A percentile compares a stretch with the other conserved stretches of the same genome.
Conservation (phyloP, 2,113 vertebrate genomes). For the Lepisosteus oculatus region DNA sequence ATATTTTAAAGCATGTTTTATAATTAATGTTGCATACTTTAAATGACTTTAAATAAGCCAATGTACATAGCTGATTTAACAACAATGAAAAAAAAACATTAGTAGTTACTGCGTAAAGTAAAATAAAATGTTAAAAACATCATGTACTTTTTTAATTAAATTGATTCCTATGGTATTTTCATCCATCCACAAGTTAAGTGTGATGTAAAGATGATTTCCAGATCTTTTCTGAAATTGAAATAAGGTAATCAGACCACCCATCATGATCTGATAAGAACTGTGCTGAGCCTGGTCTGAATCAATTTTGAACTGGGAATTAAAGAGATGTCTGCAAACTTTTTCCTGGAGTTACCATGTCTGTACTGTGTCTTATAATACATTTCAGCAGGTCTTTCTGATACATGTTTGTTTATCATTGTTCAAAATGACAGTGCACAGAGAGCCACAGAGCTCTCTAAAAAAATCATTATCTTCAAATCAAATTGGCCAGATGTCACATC, state of each 20-base stretch:
- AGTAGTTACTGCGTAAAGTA: too few relatives aligned
- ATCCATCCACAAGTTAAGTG: conserved; percentile 28
- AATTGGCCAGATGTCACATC: conserved; percentile 44
- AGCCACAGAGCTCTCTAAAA: conserved; percentile 20
- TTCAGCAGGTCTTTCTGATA: conserved; percentile 54
- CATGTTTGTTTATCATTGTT: conserved; percentile 67
- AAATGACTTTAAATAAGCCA: too few relatives aligned
- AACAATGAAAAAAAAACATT: too few relatives aligned
- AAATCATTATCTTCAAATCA: conserved; percentile 52
- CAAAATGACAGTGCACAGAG: conserved; percentile 64
- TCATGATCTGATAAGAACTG: conserved; percentile 60
- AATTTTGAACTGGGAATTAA: conserved; percentile 59
- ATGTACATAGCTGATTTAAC: too few relatives aligned
- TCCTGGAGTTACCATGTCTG: conserved; percentile 38
- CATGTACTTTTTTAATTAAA: too few relatives aligned
- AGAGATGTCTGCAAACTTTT: conserved; percentile 41
- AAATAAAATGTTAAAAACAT: too few relatives aligned
- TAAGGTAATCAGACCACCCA: conserved; percentile 55
- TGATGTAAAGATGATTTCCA: conserved; percentile 44
- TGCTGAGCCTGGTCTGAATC: conserved; percentile 61
- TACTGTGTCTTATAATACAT: conserved; percentile 59
- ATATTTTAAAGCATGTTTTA: too few relatives aligned
- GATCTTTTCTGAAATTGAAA: conserved; percentile 32
- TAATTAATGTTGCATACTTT: too few relatives aligned
- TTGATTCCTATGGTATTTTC: too few relatives aligned